A percentile compares a stretch with the other conserved stretches of the same genome.
Conservation (phyloP, 2,888 invertebrate species). For the Heliconius aoede region DNA sequence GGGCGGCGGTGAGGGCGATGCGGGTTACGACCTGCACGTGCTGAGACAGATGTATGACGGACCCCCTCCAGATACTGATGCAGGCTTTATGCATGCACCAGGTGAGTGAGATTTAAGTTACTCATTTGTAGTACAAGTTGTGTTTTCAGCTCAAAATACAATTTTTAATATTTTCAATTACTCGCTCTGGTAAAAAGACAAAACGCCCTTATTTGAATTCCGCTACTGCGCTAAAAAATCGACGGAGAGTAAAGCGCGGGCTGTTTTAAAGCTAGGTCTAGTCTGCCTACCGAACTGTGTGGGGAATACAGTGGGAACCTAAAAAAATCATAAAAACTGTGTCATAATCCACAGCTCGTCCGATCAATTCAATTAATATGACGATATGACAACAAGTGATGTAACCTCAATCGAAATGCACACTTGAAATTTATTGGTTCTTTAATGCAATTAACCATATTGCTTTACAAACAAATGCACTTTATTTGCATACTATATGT, state of each 20-base stretch:
- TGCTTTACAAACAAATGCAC: not conserved
- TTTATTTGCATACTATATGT: not conserved
- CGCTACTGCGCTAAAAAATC: too few relatives aligned
- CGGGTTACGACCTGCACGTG: constrained; percentile 94
- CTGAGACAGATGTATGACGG: constrained; percentile 87
- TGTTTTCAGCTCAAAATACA: too few relatives aligned
- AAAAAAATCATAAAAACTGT: not conserved
- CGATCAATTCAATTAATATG: constrained; percentile 22
- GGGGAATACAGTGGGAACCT: too few relatives aligned
- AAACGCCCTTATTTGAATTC: too few relatives aligned
- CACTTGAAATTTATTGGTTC: constrained; percentile 21
- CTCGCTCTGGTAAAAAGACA: too few relatives aligned
- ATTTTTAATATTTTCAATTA: too few relatives aligned
- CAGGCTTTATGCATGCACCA: constrained; percentile 76
- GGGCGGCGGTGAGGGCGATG: constrained; percentile 98
- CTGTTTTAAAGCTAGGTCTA: not conserved
- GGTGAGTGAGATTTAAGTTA: too few relatives aligned
- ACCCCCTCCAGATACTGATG: constrained; percentile 81
- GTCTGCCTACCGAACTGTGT: too few relatives aligned
- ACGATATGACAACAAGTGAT: constrained; percentile 1
- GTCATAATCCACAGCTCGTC: not conserved
- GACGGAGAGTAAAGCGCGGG: not conserved
- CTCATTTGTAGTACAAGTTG: too few relatives aligned
- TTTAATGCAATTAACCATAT: constrained; percentile 6
- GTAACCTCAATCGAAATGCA: constrained; percentile 24